phyloP scores from a whole-genome alignment of 2,888 invertebrate genomes.

The Oegoconia quadripuncta region DNA sequence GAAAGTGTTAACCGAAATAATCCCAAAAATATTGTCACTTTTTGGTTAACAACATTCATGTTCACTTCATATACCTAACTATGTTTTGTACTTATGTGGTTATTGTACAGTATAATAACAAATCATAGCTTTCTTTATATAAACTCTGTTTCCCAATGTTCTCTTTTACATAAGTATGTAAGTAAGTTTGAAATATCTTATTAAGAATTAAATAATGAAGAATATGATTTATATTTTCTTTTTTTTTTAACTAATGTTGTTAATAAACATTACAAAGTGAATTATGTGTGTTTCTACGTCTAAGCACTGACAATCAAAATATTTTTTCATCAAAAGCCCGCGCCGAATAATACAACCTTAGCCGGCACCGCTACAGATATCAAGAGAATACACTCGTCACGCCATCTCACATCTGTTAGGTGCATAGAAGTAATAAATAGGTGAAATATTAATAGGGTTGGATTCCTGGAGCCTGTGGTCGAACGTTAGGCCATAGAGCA shows the following conservation, averaged over 20 bases:
- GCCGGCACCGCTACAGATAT: slow-evolving; percentile 13
- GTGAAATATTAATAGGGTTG: slow-evolving; percentile 66
- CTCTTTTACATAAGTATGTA: background rate
- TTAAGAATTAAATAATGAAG: background rate
- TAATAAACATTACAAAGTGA: background rate
- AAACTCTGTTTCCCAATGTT: too few species aligned
- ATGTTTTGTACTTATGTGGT: too few species aligned
- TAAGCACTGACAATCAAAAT: too few species aligned
- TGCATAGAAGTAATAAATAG: too few species aligned
- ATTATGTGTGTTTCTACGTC: slow-evolving; percentile 34
- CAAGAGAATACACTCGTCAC: slow-evolving; percentile 14
- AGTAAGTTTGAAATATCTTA: background rate
- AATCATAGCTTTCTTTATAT: too few species aligned
- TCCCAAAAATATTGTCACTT: background rate
- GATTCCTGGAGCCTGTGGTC: slow-evolving; percentile 42
- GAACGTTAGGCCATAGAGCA: slow-evolving; percentile 33
- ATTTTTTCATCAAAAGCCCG: slow-evolving; percentile 27
- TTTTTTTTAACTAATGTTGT: background rate
- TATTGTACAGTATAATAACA: too few species aligned
- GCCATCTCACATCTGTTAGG: slow-evolving; percentile 53
- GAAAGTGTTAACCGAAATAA: slow-evolving; percentile 7
- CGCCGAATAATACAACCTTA: slow-evolving; percentile 14
- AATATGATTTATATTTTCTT: background rate
- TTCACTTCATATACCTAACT: too few species aligned
- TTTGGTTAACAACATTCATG: too few species aligned